Conservation (phyloP, 1,140 invertebrate genomes). For the Myzus persicae region DNA sequence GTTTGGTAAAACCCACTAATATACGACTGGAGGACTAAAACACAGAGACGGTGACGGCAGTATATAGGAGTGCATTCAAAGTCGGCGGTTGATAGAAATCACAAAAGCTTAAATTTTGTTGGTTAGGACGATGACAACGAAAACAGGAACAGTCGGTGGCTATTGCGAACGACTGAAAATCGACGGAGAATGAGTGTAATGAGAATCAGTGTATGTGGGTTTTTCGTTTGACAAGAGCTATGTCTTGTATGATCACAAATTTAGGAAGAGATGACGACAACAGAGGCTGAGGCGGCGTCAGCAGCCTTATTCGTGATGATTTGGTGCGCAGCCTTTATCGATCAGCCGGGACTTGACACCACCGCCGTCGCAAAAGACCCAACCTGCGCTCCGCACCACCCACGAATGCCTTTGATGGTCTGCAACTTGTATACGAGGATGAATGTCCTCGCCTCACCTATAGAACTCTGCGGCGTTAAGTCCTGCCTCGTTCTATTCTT, state of each 20-base stretch:
- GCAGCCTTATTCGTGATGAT: conserved; percentile 53
- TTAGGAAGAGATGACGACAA: not conserved
- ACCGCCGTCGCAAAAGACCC: conserved; percentile 29
- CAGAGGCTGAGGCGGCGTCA: not conserved
- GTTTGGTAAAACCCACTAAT: not conserved
- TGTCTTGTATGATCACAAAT: conserved; percentile 5
- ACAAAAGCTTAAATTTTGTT: not conserved
- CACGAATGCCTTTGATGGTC: conserved; percentile 46
- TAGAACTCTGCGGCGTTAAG: not conserved
- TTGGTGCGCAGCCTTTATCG: conserved; percentile 54
- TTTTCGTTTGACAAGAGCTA: conserved; percentile 1
- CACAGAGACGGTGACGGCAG: not conserved
- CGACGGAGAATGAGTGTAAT: not conserved
- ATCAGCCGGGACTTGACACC: conserved; percentile 57
- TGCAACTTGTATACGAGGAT: not conserved
- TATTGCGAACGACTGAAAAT: not conserved
- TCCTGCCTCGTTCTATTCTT: not conserved
- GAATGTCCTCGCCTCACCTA: conserved; percentile 15
- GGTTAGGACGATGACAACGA: not conserved
- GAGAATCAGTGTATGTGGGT: not conserved
- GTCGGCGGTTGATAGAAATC: not conserved
- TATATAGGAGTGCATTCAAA: not conserved
- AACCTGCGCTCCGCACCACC: conserved; percentile 16
- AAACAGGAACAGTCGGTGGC: not conserved
- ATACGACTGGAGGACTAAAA: not conserved